phyloP scores from a whole-genome alignment of 2,888 invertebrate species.

The Salpingus planirostris region DNA sequence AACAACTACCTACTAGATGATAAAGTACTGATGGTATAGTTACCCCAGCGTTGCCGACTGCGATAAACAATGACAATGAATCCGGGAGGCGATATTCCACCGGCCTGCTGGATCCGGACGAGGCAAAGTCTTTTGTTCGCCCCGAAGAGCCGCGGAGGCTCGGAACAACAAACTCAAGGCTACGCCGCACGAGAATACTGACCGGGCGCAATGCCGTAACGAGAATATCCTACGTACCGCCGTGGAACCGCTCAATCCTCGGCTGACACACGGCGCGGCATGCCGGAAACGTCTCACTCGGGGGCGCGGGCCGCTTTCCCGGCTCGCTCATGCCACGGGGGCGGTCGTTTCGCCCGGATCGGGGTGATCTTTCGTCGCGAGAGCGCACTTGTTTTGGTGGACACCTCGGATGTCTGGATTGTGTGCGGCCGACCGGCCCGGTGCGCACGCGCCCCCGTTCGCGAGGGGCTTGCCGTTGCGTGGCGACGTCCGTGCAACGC shows the following conservation, averaged over 20 bases:
- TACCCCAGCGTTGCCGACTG: too few relatives aligned
- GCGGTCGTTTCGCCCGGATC: constrained; percentile 22
- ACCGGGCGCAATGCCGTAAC: too few relatives aligned
- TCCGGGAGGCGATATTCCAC: too few relatives aligned
- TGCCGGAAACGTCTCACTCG: constrained; percentile 11
- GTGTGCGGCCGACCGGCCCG: constrained; percentile 15
- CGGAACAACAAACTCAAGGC: constrained; percentile 27
- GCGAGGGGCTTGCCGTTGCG: constrained; percentile 19
- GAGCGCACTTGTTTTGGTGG: constrained; percentile 38
- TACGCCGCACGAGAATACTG: too few relatives aligned
- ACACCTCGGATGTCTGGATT: constrained; percentile 35
- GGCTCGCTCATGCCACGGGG: constrained; percentile 19
- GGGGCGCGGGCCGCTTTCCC: constrained; percentile 13
- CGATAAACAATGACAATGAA: too few relatives aligned
- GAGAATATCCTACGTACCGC: constrained; percentile 24
- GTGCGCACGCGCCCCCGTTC: constrained; percentile 27
- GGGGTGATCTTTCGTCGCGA: constrained; percentile 25
- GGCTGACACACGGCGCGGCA: constrained; percentile 18
- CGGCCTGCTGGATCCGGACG: too few relatives aligned
- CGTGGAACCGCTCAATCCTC: constrained; percentile 15
- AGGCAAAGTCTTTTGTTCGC: too few relatives aligned
- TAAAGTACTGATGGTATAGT: too few relatives aligned
- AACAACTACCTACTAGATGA: too few relatives aligned
- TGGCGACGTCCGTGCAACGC: constrained; percentile 6
- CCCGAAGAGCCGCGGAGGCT: too few relatives aligned